These are phyloP conservation scores for Enteromius trimaculatus DNA, from an alignment of 2,797 vertebrate species.

Conservation along the genomic window DNA sequence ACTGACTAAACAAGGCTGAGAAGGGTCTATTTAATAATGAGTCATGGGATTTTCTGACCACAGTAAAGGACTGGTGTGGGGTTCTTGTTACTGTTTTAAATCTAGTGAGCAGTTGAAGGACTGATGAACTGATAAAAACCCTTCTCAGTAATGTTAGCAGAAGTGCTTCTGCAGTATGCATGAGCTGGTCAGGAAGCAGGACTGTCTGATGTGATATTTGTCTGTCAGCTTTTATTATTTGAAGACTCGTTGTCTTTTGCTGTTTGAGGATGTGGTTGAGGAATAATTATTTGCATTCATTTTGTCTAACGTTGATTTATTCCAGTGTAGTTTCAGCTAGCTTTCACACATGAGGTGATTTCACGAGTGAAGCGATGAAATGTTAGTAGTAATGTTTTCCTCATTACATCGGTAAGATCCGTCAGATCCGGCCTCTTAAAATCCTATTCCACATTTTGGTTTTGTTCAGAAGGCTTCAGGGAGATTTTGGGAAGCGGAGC, in stretches of 20 bases:
- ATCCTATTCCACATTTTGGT: constrained; percentile 7
- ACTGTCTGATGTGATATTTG: not conserved
- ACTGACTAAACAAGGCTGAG: not conserved
- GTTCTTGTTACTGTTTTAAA: not conserved
- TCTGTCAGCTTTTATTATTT: not conserved
- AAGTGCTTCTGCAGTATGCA: not conserved
- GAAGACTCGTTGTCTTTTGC: not conserved
- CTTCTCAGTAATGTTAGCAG: not conserved
- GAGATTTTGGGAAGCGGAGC: constrained; percentile 3
- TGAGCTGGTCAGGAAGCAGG: not conserved
- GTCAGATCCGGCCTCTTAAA: not conserved
- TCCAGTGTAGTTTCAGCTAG: not conserved
- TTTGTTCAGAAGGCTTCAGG: not conserved
- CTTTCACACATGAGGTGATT: not conserved
- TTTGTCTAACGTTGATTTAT: not conserved
- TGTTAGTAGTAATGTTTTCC: not conserved
- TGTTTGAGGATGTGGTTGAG: not conserved
- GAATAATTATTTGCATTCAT: not conserved
- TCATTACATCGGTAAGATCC: not conserved
- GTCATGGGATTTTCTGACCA: not conserved
- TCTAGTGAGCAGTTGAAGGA: not conserved
- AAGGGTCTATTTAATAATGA: not conserved
- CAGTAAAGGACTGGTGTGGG: not conserved
- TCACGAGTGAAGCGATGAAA: not conserved
- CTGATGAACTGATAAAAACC: not conserved